Evolutionary conservation across 2,888 invertebrate genomes (phyloP), one percentile per base, ranked within the genome.

Genomic region (Macrosoma leucophasiata): DNA sequence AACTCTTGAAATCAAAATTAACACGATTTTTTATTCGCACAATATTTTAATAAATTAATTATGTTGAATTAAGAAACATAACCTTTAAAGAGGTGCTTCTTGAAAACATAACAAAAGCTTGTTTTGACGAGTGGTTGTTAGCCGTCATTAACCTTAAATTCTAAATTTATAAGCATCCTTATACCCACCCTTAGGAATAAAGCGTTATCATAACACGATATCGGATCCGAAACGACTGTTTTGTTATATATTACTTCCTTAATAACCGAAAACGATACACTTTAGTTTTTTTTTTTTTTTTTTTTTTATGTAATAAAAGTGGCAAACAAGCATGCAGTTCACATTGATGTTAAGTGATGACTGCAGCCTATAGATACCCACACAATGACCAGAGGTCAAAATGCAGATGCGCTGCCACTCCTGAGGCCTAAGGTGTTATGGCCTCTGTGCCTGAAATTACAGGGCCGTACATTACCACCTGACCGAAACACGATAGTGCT

Each of bases 241-340:
- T 47, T 46, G 64, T 65, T 47, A 75, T 55, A 58, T 34, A 48
- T 76, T 69, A 67, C 72, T 51, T 63, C 62, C 62, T 75, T 67
- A 76, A 71, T 68, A 61, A 55, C 46, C 43, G 54, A 51, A 55
- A 61, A 48, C 25, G 29, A 35, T 39, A 55, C 50, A 40, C 11
- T 14, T 14, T 27, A 9, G 27, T n/a, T n/a, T n/a, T n/a, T n/a
- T n/a, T n/a, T n/a, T n/a, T n/a, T n/a, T n/a, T n/a, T n/a, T n/a
- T n/a, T n/a, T n/a, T n/a, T n/a, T n/a, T n/a, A n/a, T n/a, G n/a
- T n/a, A n/a, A n/a, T n/a, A n/a, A n/a, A n/a, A n/a, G n/a, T n/a
- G n/a, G n/a, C n/a, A n/a, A n/a, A n/a, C n/a, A n/a, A n/a, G n/a
- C n/a, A n/a, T n/a, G n/a, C n/a, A n/a, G n/a, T n/a, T n/a, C n/a